Base-by-base conservation (phyloP, 2,888 invertebrate species). In the Stenolophus ochropezus region DNA sequence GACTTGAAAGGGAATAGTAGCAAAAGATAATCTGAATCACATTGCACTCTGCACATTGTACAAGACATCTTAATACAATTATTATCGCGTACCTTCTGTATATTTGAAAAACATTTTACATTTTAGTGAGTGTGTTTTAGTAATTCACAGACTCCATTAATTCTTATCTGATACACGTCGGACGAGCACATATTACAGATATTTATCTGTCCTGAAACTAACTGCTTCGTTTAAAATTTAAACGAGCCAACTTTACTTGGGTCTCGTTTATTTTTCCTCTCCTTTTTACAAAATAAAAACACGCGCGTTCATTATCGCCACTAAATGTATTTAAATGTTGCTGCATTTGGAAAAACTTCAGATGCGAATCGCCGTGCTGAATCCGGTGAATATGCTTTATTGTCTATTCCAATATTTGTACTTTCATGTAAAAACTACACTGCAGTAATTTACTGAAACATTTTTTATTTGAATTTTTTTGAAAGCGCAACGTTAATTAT, bases 191-290 rank as follows among this genome's bases (percentile, higher is more conserved):
- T 75, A 53, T 75, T 75, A 75, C 53, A 27, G 75, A 75, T 75
- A 75, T 75, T 75, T 53, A 75, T 75, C 75, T 75, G 53, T 75
- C 75, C 56, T 75, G 53, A 53, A 75, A 75, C 75, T 75, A 75
- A 75, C 69, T 78, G 78, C 65, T 69, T 78, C 78, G 78, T 78
- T 78, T 78, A 78, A 78, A 78, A 27, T 78, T 78, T 78, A 78
- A 78, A 78, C 78, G 78, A 78, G 21, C 33, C 77, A 78, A 69
- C 69, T 75, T 75, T 75, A 49, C 51, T 53, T 75, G 75, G 21
- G 27, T 53, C 75, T 73, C 73, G 73, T 75, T 75, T 75, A 27
- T 75, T 75, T 75, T 75, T 75, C 16, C 16, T 25, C 4, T 75
- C 25, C 53, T 75, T 18, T 53, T 75, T 75, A 27, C 18, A 11